Base-by-base conservation (phyloP, 2,888 invertebrate species). In the Leptarthrus brevirostris region DNA sequence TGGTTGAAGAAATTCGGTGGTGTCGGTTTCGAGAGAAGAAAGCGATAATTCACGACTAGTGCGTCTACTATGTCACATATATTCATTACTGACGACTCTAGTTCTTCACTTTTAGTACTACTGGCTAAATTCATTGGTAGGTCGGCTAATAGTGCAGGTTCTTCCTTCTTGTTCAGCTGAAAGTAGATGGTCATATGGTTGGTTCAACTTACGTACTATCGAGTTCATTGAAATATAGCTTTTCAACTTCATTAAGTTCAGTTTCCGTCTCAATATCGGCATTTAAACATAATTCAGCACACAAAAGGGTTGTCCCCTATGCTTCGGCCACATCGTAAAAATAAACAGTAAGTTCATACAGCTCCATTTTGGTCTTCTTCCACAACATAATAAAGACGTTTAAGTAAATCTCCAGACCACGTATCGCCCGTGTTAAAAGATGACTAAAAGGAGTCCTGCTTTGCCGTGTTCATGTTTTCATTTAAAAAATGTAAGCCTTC, bases 81-180 rank as follows among this genome's bases (percentile, higher is more conserved):
- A 44, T 44, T 44, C 14, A 44, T 44, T 44, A 14, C 44, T 44
- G 44, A 44, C 44, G 44, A 44, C 12, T 14, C 44, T 12, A 44
- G 14, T 14, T 44, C 44, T 2, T 44, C 44, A 44, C 44, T 44
- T 44, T 4, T 44, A 44, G 16, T 44, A 44, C 44, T 44, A 44
- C 44, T 44, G 44, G 44, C 44, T 44, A 44, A 44, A 44, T 44
- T 44, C 44, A 44, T 44, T 44, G 44, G 1, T 44, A 14, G 44
- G n/a, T 14, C 2, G 2, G 1, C 44, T 14, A 44, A 12, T 44
- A 14, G n/a, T 1, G 44, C 2, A 44, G 44, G 44, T 12, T n/a
- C 44, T 44, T 2, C 16, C 44, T 44, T 44, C 12, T 1, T 8
- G 1, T 44, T 1, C 44, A 44, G 44, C 44, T 44, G 44, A 44